phyloP scores from a whole-genome alignment of 1,140 invertebrate species.

The Diabrotica virgifera region DNA sequence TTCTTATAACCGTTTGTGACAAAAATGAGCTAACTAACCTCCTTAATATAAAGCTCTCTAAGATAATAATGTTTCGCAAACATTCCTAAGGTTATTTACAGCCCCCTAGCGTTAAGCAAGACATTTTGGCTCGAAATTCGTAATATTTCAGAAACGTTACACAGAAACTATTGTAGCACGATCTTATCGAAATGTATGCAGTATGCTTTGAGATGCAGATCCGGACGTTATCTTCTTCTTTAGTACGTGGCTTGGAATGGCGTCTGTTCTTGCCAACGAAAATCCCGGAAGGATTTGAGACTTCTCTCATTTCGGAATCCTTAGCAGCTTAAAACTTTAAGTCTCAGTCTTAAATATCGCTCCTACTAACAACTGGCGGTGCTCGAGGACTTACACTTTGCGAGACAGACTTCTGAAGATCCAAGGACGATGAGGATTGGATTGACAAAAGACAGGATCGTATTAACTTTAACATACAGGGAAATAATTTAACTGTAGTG shows the following conservation, averaged over 20 bases:
- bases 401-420: not conserved
- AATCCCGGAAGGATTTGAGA: constrained; percentile 25
- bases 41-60: no score
- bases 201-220: constrained; percentile 33
- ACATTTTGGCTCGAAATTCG: constrained; percentile 27
- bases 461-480: no score
- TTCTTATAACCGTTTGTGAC: no score
- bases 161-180: constrained; percentile 33
- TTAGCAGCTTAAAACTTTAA: constrained; percentile 26
- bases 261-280: constrained; percentile 22
- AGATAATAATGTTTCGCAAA: no score
- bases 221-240: constrained; percentile 33
- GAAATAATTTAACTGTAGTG: no score
- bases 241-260: constrained; percentile 27
- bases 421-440: not conserved
- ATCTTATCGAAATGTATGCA: constrained; percentile 37
- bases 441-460: not conserved
- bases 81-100: not conserved
- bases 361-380: constrained; percentile 18
- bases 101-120: constrained; percentile 2
- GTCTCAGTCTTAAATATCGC: constrained; percentile 8
- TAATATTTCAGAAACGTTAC: constrained; percentile 25
- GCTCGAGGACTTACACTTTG: not conserved
- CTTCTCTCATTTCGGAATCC: constrained; percentile 26
- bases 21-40: no score